Percentiles rank a stretch among this genome's conserved stretches.
phyloP scores from a whole-genome alignment of 1,140 invertebrate genomes.

The Drosophila grimshawi region DNA sequence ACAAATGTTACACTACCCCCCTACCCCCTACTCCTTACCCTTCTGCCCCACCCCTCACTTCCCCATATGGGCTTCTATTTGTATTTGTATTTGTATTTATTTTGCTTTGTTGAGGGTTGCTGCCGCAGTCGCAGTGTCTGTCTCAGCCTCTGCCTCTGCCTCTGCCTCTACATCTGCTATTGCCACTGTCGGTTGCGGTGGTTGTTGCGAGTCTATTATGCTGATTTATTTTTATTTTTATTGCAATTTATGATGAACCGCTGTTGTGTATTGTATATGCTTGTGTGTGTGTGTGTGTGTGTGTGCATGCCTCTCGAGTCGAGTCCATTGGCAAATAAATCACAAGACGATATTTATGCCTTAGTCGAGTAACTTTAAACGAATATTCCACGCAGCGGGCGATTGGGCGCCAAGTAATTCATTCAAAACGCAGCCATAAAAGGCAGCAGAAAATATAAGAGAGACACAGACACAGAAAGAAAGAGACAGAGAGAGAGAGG shows the following conservation, averaged over 20 bases:
- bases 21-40: background rate
- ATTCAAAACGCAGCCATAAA: slow-evolving; percentile 49
- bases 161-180: background rate
- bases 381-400: slow-evolving; percentile 34
- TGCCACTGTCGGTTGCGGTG: slow-evolving; percentile 27
- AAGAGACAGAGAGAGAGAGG: background rate
- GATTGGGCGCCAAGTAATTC: slow-evolving; percentile 57
- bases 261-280: background rate
- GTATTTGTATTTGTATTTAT: background rate
- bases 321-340: slow-evolving; percentile 62
- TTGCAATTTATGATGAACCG: slow-evolving; percentile 70
- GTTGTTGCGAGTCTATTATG: slow-evolving; percentile 74
- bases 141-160: background rate
- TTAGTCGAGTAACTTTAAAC: slow-evolving; percentile 18
- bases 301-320: slow-evolving; percentile 32
- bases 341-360: slow-evolving; percentile 52
- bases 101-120: slow-evolving; percentile 57
- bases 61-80: slow-evolving; percentile 27
- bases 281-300: slow-evolving; percentile 11
- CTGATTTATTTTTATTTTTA: slow-evolving; percentile 80
- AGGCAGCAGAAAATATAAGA: background rate
- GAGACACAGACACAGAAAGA: background rate
- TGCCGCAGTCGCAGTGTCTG: slow-evolving; percentile 8
- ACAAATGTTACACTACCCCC: slow-evolving; percentile 2
- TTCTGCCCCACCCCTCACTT: background rate